A percentile compares a stretch with the other conserved stretches of the same genome.
phyloP scores from a whole-genome alignment of 2,113 vertebrate species.

The Anser brachyrhynchus region DNA sequence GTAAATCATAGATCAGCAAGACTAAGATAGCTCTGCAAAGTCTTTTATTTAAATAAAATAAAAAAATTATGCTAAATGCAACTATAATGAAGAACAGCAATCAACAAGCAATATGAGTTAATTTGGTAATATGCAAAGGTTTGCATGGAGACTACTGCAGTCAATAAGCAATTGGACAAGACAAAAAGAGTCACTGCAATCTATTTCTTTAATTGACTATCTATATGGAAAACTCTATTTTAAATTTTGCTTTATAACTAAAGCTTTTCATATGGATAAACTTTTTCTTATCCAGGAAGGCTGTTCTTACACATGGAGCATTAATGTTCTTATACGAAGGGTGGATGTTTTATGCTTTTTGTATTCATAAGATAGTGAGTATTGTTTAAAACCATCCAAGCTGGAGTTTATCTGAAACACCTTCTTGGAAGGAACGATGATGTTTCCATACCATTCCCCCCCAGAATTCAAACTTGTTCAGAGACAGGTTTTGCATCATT shows the following conservation, averaged over 20 bases:
- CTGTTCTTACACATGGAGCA: neutral
- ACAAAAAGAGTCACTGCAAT: neutral
- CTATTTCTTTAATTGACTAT: neutral
- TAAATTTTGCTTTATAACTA: neutral
- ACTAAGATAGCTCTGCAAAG: neutral
- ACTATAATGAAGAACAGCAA: neutral
- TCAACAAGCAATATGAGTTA: neutral
- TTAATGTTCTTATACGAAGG: neutral
- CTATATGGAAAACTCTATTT: neutral
- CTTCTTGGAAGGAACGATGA: slow-evolving; percentile 3
- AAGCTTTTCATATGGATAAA: neutral
- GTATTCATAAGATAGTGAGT: neutral
- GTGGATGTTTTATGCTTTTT: neutral
- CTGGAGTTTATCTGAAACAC: slow-evolving; percentile 4
- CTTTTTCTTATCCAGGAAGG: neutral
- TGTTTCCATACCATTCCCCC: neutral
- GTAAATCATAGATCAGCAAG: neutral
- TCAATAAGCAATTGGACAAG: neutral
- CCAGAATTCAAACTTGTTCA: neutral
- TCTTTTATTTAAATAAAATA: neutral
- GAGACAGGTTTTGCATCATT: neutral
- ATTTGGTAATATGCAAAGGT: neutral
- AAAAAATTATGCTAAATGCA: neutral
- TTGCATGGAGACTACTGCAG: neutral
- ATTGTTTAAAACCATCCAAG: neutral